A percentile compares a stretch with the other conserved stretches of the same genome.
Conservation (phyloP, 2,113 vertebrate genomes). For the Chroicocephalus ridibundus region DNA sequence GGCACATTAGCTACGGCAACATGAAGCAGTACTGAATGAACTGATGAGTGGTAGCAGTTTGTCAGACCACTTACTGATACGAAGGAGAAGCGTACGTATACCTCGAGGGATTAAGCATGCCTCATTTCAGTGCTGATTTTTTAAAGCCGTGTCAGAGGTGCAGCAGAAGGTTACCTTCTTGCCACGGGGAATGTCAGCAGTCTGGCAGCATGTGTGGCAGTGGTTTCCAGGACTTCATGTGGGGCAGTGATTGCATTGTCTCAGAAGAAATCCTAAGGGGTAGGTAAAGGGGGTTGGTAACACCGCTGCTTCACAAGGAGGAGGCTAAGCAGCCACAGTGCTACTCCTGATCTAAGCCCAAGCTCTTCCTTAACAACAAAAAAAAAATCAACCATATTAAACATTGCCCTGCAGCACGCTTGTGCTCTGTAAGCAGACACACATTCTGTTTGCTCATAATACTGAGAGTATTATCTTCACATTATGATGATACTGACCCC, state of each 20-base stretch:
- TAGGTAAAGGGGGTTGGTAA: constrained; percentile 29
- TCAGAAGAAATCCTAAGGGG: constrained; percentile 16
- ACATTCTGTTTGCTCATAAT: background rate
- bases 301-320: background rate
- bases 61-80: background rate
- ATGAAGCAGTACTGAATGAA: background rate
- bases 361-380: background rate
- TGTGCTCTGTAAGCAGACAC: background rate
- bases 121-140: background rate
- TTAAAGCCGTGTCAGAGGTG: background rate
- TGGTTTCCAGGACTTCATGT: background rate
- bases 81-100: background rate
- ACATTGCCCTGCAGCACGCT: background rate
- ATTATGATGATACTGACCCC: background rate
- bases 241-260: constrained; percentile 29
- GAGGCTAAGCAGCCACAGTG: background rate
- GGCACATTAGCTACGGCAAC: background rate
- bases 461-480: background rate
- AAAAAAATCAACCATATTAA: background rate
- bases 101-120: background rate
- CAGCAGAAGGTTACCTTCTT: constrained; percentile 27
- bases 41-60: background rate
- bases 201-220: background rate
- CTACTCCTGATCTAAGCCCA: background rate
- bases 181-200: background rate